Percentiles rank a stretch among this genome's conserved stretches.
These are phyloP conservation scores for Lycocorax pyrrhopterus DNA, from an alignment of 2,113 vertebrate genomes.

Conservation along the genomic window DNA sequence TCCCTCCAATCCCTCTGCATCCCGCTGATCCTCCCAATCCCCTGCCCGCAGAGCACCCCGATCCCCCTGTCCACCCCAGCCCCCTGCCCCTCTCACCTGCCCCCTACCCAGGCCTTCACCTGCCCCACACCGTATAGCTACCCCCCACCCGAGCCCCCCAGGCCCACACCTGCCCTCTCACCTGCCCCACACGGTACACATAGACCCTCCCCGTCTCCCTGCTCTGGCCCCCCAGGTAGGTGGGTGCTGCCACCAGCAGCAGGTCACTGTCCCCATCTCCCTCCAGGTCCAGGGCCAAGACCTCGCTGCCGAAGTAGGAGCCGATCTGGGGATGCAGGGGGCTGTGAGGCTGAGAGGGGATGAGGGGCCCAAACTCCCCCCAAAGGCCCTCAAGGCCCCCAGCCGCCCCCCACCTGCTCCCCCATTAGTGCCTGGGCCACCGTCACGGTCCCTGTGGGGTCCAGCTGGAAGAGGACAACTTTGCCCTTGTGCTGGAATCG, in stretches of 20 bases:
- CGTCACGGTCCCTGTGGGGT: slow-evolving; percentile 67
- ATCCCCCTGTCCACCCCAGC: too few relatives aligned
- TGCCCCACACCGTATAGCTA: too few relatives aligned
- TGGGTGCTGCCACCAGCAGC: slow-evolving; percentile 89
- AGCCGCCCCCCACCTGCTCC: slow-evolving; percentile 79
- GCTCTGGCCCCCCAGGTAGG: slow-evolving; percentile 88
- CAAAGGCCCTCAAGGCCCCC: accelerated
- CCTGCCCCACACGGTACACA: slow-evolving; percentile 85
- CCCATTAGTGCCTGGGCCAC: slow-evolving; percentile 86
- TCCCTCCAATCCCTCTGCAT: not conserved
- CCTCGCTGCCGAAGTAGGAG: slow-evolving; percentile 93
- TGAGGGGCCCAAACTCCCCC: too few relatives aligned
- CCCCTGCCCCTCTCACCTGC: not conserved
- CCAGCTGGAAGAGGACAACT: slow-evolving; percentile 88
- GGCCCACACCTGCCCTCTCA: slow-evolving; percentile 45
- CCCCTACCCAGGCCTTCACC: not conserved
- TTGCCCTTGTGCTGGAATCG: slow-evolving; percentile 96
- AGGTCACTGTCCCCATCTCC: slow-evolving; percentile 85
- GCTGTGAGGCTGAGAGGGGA: accelerated
- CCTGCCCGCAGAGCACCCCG: not conserved
- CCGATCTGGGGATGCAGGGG: slow-evolving; percentile 77
- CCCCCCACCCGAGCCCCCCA: too few relatives aligned
- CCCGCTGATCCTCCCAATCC: too few relatives aligned
- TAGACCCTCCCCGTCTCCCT: slow-evolving; percentile 89
- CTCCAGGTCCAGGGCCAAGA: slow-evolving; percentile 86